Percentiles rank a stretch among this genome's conserved stretches.
Evolutionary conservation across 2,888 invertebrate species (phyloP).

Genomic region (Tillus elongatus): DNA sequence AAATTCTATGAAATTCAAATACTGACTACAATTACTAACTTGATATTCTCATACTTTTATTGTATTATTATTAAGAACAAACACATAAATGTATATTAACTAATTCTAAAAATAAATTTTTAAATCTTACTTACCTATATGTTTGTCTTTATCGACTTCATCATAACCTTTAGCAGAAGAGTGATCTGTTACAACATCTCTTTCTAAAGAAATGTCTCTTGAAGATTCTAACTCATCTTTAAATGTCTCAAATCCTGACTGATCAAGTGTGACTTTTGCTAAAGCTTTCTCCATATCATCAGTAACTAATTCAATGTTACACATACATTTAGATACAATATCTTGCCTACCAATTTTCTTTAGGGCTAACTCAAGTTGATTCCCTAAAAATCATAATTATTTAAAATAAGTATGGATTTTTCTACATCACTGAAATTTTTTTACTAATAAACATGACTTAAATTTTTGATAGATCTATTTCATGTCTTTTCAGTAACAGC

Average conservation of each 20-base stretch:
- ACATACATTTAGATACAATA: slow-evolving; percentile 68
- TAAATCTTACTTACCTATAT: too few species aligned
- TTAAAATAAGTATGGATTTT: not conserved
- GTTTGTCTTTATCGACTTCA: slow-evolving; percentile 35
- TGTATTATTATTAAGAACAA: too few species aligned
- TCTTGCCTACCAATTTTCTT: slow-evolving; percentile 71
- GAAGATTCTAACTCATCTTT: slow-evolving; percentile 68
- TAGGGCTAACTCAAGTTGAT: slow-evolving; percentile 66
- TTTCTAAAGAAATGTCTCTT: slow-evolving; percentile 60
- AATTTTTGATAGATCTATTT: too few species aligned
- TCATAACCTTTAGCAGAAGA: slow-evolving; percentile 31
- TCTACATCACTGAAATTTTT: too few species aligned
- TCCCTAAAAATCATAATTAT: slow-evolving; percentile 44
- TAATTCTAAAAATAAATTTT: too few species aligned
- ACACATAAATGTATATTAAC: too few species aligned
- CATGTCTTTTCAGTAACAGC: too few species aligned
- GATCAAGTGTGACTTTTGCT: slow-evolving; percentile 52
- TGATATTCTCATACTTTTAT: too few species aligned
- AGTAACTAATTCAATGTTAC: slow-evolving; percentile 67
- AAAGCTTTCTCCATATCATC: slow-evolving; percentile 63
- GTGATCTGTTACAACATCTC: slow-evolving; percentile 48
- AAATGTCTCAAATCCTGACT: slow-evolving; percentile 57
- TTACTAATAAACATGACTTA: too few species aligned
- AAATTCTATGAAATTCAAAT: too few species aligned
- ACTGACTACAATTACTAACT: too few species aligned